Base-by-base conservation (phyloP, 2,797 vertebrate species). In the Graptemys geographica region DNA sequence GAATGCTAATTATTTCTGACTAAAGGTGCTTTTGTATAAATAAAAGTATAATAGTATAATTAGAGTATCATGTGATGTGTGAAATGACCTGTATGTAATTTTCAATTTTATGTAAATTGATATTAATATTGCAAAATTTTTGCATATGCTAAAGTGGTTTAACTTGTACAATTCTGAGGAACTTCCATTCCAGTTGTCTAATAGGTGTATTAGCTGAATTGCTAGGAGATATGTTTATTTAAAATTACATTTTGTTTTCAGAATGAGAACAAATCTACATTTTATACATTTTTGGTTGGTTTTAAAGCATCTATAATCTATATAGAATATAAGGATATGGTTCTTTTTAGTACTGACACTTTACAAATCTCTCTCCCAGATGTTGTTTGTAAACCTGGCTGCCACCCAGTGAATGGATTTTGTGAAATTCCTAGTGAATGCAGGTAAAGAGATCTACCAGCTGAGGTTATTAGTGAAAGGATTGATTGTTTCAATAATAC, bases 401-500 rank as follows among this genome's bases (percentile, higher is more conserved):
- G 99, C 96, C 98, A 98, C 97, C 98, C 98, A 90, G 96, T 98
- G 94, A 99, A 99, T 95, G 99, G 99, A 94, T 98, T 99, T 97
- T 99, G 99, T 98, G 99, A 99, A 92, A 98, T 98, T 96, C 97
- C 98, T 79, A 98, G 98, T 94, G 98, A 99, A 97, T 99, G 99
- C 99, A 99, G 99, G 99, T 99, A 98, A 98, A 92, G 86, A 74
- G 44, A 86, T 85, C 53, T 90, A 59, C 90, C 84, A 89, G 56
- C 62, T 3, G 37, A 9, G 21, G 28, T 4, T 90, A 8, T 85
- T 86, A 81, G 47, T 37, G 37, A 25, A 47, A 52, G 80, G 91
- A 28, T 2, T 16, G 28, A 41, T 10, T 1, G 37, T 10, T 96
- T 92, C 84, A 86, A 25, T 94, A 92, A 89, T 81, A 79, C 2